Evolutionary conservation across 2,797 vertebrate species (phyloP).

Genomic region (Eidolon dupreanum): DNA sequence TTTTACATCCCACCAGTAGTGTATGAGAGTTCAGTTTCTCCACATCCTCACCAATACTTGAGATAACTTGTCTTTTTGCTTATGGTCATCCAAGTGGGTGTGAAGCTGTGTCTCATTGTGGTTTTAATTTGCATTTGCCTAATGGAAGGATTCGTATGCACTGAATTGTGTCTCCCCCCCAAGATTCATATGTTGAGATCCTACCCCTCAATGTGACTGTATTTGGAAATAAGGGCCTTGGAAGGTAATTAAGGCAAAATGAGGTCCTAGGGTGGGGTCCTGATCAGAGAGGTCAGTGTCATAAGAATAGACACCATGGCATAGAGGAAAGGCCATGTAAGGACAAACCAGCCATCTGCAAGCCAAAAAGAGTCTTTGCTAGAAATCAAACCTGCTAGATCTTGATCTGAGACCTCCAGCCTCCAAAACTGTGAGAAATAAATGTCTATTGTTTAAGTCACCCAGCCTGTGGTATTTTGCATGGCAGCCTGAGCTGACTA

Average conservation of each 20-base stretch:
- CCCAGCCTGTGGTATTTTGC: not conserved
- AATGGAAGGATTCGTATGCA: not conserved
- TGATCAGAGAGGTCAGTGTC: not conserved
- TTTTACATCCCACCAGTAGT: not conserved
- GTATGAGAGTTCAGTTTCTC: not conserved
- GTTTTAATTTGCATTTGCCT: conserved; percentile 5
- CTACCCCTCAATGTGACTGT: not conserved
- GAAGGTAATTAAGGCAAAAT: not conserved
- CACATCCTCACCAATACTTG: not conserved
- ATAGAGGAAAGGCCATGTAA: not conserved
- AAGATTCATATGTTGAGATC: not conserved
- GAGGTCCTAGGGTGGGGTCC: not conserved
- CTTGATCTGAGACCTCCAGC: not conserved
- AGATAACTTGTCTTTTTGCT: not conserved
- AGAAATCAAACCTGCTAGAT: not conserved
- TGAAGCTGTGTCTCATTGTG: not conserved
- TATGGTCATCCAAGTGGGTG: not conserved
- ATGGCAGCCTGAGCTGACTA: not conserved
- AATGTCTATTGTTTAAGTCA: not conserved
- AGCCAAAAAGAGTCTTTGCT: not conserved
- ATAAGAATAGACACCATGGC: not conserved
- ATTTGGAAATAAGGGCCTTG: not conserved
- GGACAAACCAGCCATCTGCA: not conserved
- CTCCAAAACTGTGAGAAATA: not conserved
- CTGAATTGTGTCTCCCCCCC: not conserved